Evolutionary conservation across 2,113 vertebrate species (phyloP), one percentile per base, ranked within the genome.

Genomic region (Laterallus jamaicensis): DNA sequence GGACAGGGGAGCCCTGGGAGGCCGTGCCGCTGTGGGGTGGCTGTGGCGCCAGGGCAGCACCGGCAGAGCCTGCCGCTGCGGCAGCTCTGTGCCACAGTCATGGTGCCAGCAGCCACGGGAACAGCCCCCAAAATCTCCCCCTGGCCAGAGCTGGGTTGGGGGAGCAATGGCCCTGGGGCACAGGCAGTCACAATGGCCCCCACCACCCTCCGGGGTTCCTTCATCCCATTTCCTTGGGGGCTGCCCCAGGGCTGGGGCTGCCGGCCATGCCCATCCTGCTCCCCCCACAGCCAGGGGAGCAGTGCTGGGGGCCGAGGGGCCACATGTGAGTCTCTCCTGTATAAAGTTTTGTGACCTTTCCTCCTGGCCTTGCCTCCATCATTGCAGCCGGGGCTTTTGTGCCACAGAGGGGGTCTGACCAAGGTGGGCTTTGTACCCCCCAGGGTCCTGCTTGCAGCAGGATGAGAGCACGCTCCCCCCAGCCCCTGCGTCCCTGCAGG

Each of bases 321-420:
- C 24, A 1, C 12, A 0, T n/a, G 16, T 2, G 4, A 35, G 62
- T 93, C 88, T 76, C 69, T 86, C 66, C 63, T 96, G 81, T 94
- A 94, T 96, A 96, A 96, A 96, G 90, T 96, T 96, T 90, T 94
- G 85, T 91, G 94, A 91, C 50, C 84, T 96, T 95, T 91, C 16
- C 40, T 89, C 31, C 16, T 71, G 84, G 31, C 16, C 11, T 40
- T 0, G 4, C 2, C 25, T 92, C 52, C 0, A 0, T 92, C 50
- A 59, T 24, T 84, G 44, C 26, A 7, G 11, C 1, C 0, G 0
- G 12, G 47, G 28, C 3, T 5, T 13, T 40, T 24, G 3, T 2
- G 0, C 7, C 0, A 4, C 18, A 26, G 14, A 21, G 42, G 25
- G 25, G 35, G 6, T 60, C 32, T 0, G 1, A 20, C 1, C 0